Percentiles rank a stretch among this genome's conserved stretches.
phyloP scores from a whole-genome alignment of 2,888 invertebrate species.

The Chamaedrilus cognettii region DNA sequence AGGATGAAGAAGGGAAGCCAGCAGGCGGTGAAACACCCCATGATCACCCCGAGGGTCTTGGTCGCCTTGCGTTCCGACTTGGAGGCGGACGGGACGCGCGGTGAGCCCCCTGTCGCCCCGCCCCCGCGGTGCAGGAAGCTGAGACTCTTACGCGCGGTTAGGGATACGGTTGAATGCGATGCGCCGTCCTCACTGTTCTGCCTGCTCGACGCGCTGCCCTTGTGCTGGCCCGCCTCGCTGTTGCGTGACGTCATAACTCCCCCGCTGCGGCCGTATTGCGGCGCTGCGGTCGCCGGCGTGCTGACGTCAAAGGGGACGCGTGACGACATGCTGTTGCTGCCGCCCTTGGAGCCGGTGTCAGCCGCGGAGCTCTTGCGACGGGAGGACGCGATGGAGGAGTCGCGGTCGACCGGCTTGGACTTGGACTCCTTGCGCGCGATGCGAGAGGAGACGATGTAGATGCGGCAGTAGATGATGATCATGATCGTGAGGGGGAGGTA shows the following conservation, averaged over 20 bases:
- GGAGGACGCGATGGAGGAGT: neutral
- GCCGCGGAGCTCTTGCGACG: slow-evolving; percentile 10
- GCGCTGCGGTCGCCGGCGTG: neutral
- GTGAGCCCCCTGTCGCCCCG: neutral
- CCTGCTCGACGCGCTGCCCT: neutral
- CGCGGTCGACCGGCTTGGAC: slow-evolving; percentile 40
- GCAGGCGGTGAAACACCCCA: slow-evolving; percentile 91
- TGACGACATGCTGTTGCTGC: neutral
- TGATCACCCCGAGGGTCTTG: slow-evolving; percentile 92
- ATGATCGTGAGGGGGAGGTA: slow-evolving; percentile 95
- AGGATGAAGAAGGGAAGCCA: slow-evolving; percentile 97
- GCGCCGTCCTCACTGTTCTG: slow-evolving; percentile 8
- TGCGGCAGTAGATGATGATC: slow-evolving; percentile 96
- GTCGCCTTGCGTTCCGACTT: slow-evolving; percentile 82
- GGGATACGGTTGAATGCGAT: slow-evolving; percentile 9
- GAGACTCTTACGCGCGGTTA: slow-evolving; percentile 55
- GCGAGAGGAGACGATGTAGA: slow-evolving; percentile 59
- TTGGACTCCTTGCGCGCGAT: slow-evolving; percentile 51
- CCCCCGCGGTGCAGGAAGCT: slow-evolving; percentile 11
- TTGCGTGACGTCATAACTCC: neutral
- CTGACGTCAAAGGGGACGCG: neutral
- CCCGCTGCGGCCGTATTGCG: neutral
- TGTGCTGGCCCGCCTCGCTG: slow-evolving; percentile 4
- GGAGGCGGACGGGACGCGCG: slow-evolving; percentile 23
- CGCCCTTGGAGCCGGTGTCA: neutral